These are phyloP conservation scores for Emydocephalus ijimae DNA, from an alignment of 2,113 vertebrate species.

Conservation along the genomic window DNA sequence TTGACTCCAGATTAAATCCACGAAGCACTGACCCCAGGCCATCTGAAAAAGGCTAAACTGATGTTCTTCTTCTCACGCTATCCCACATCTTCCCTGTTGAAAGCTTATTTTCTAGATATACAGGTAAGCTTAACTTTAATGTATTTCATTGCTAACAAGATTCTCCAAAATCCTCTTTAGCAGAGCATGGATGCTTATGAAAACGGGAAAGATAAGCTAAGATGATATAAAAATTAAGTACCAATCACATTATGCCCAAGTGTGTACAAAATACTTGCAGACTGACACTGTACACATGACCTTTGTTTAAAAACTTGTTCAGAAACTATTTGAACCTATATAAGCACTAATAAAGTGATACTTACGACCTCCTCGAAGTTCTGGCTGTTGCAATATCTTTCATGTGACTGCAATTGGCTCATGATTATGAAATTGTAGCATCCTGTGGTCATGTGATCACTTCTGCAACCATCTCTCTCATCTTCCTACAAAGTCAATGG, in stretches of 20 bases:
- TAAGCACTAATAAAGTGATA: not conserved
- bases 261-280: not conserved
- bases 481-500: not conserved
- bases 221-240: not conserved
- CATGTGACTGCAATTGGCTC: not conserved
- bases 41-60: slow-evolving; percentile 95
- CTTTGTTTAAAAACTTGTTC: not conserved
- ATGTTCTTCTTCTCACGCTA: slow-evolving; percentile 99
- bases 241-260: not conserved
- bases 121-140: slow-evolving; percentile 74
- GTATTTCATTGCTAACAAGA: not conserved
- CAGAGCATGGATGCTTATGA: not conserved
- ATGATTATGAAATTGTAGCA: not conserved
- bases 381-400: not conserved
- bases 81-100: slow-evolving; percentile 89
- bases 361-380: not conserved
- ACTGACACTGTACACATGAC: not conserved
- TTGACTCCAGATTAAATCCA: slow-evolving; percentile 85
- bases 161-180: not conserved
- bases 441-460: not conserved
- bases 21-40: slow-evolving; percentile 87
- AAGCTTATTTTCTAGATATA: slow-evolving; percentile 89
- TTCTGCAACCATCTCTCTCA: not conserved
- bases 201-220: not conserved
- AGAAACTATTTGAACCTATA: not conserved